Conservation (phyloP, 37 sponge, comb jelly and placozoan species). For the Petrosia ficiformis region DNA sequence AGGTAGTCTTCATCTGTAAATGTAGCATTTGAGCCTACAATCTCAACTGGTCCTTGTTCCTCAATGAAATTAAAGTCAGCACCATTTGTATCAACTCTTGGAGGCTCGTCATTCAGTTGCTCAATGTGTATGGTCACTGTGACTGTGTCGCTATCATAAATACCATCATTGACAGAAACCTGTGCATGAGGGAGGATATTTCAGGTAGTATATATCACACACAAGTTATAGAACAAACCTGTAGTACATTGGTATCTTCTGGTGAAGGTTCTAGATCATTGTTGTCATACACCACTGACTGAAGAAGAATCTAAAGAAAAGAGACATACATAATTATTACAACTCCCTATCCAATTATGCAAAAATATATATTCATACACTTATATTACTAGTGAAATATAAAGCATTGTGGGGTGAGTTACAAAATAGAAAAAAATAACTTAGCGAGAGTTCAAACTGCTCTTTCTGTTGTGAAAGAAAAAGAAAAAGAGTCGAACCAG, state of each 20-base stretch:
- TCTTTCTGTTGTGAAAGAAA: no score
- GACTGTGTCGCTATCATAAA: not conserved
- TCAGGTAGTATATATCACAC: not conserved
- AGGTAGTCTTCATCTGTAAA: slow-evolving; percentile 39
- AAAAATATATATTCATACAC: no score
- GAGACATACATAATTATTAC: no score
- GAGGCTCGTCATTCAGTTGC: slow-evolving; percentile 7
- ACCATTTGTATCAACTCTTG: not conserved
- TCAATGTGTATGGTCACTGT: not conserved
- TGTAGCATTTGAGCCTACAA: slow-evolving; percentile 11
- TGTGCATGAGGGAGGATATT: not conserved
- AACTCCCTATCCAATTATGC: no score
- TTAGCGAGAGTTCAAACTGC: no score
- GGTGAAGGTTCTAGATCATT: not conserved
- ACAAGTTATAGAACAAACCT: not conserved
- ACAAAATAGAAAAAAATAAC: no score
- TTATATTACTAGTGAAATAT: no score
- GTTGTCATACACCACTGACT: not conserved
- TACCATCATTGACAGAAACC: slow-evolving; percentile 4
- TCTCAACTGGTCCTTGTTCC: slow-evolving; percentile 6
- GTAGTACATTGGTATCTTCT: not conserved
- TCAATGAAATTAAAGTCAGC: not conserved
- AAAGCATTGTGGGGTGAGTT: no score
- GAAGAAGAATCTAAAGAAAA: slow-evolving; percentile 1
- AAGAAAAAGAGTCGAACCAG: no score